Conservation (phyloP, 2,888 invertebrate species). For the Dinocampus coccinellae region DNA sequence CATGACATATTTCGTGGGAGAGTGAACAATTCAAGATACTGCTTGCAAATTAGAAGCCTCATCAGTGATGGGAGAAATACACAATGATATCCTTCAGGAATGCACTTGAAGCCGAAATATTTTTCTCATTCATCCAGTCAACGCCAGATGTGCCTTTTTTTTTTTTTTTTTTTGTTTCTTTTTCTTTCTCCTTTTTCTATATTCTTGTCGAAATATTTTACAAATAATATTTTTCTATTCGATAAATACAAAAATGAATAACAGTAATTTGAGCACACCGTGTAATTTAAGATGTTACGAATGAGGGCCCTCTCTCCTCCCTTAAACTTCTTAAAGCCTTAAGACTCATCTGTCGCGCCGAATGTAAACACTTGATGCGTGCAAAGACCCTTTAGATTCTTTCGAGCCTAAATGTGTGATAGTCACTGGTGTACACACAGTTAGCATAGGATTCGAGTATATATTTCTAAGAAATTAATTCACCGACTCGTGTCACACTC, state of each 20-base stretch:
- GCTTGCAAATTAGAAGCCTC: slow-evolving; percentile 39
- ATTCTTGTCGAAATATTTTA: neutral
- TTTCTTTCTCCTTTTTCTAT: neutral
- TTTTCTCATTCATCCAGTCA: slow-evolving; percentile 43
- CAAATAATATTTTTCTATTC: slow-evolving; percentile 4
- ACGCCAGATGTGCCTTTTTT: neutral
- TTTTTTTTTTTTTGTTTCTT: slow-evolving; percentile 17
- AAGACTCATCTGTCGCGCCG: neutral
- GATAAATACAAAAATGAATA: slow-evolving; percentile 6
- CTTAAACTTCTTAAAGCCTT: neutral
- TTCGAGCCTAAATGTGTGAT: slow-evolving; percentile 8
- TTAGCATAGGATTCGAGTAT: slow-evolving; percentile 9
- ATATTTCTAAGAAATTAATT: slow-evolving; percentile 33
- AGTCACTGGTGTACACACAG: slow-evolving; percentile 7
- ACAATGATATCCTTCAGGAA: slow-evolving; percentile 41
- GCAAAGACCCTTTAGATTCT: slow-evolving; percentile 22
- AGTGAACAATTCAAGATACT: slow-evolving; percentile 15
- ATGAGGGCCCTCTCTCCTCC: neutral
- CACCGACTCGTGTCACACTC: slow-evolving; percentile 34
- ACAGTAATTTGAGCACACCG: neutral
- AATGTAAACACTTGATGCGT: slow-evolving; percentile 31
- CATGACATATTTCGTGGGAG: slow-evolving; percentile 19
- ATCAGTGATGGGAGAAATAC: slow-evolving; percentile 31
- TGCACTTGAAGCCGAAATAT: slow-evolving; percentile 39
- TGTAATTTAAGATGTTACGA: slow-evolving; percentile 3